Evolutionary conservation across 2,797 vertebrate genomes (phyloP).

Genomic region (Acanthurus tractus): DNA sequence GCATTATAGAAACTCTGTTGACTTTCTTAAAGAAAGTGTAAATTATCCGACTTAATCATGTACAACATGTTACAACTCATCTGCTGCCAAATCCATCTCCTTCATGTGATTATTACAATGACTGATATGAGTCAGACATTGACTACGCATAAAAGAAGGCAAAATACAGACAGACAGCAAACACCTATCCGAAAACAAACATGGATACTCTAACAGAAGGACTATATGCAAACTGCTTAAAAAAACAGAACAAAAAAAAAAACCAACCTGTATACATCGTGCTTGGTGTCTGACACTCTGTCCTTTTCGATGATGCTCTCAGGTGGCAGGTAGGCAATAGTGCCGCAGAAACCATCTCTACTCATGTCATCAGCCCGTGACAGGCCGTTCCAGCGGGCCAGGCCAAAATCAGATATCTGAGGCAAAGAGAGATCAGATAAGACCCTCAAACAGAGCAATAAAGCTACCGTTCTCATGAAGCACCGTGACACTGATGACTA

Average conservation of each 20-base stretch:
- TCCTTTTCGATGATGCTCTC: slow-evolving; percentile 97
- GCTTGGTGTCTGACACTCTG: slow-evolving; percentile 94
- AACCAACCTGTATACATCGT: slow-evolving; percentile 96
- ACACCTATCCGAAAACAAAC: neutral
- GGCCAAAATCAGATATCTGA: slow-evolving; percentile 97
- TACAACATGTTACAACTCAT: neutral
- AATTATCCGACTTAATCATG: neutral
- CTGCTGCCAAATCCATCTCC: slow-evolving; percentile 2
- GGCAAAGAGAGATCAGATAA: slow-evolving; percentile 45
- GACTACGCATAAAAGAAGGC: neutral
- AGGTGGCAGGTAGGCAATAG: slow-evolving; percentile 96
- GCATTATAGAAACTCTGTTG: neutral
- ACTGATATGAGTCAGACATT: slow-evolving; percentile 27
- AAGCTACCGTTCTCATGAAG: slow-evolving; percentile 24
- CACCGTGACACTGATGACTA: slow-evolving; percentile 61
- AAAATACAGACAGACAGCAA: neutral
- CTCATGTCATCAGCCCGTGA: slow-evolving; percentile 95
- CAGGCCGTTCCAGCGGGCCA: slow-evolving; percentile 96
- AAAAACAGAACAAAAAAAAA: neutral
- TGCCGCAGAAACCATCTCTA: slow-evolving; percentile 96
- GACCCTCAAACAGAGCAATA: slow-evolving; percentile 23
- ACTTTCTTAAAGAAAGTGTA: neutral
- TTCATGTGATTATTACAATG: neutral
- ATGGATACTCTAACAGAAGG: neutral
- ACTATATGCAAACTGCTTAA: neutral